phyloP scores from a whole-genome alignment of 2,797 vertebrate genomes.

The Alfaro cultratus region DNA sequence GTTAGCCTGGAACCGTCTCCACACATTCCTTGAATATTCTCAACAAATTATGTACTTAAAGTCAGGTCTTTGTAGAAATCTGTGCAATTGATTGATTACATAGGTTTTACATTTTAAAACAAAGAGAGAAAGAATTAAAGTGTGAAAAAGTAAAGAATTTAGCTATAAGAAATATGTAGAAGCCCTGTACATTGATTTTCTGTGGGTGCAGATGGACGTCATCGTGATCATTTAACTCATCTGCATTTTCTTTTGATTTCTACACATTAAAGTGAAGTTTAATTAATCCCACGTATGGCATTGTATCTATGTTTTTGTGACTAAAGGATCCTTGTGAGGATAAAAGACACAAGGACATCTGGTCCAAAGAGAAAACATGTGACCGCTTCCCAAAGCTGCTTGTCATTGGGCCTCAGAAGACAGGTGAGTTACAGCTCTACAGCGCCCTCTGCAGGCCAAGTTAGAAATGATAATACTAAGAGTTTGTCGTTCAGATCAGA shows the following conservation, averaged over 20 bases:
- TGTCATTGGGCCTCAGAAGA: conserved; percentile 98
- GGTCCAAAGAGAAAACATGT: conserved; percentile 99
- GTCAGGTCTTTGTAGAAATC: not conserved
- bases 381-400: conserved; percentile 98
- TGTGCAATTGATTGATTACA: not conserved
- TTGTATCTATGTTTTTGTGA: conserved; percentile 40
- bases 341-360: conserved; percentile 99
- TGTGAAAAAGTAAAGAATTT: not conserved
- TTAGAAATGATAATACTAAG: conserved; percentile 1
- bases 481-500: not conserved
- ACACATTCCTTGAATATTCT: not conserved
- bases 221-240: not conserved
- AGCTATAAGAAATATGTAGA: not conserved
- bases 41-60: too few relatives aligned
- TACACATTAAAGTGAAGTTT: not conserved
- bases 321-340: conserved; percentile 98
- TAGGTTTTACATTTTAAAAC: not conserved
- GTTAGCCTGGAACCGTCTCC: not conserved
- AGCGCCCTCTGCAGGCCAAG: conserved; percentile 62
- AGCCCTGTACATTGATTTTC: not conserved
- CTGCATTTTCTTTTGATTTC: not conserved
- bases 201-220: not conserved
- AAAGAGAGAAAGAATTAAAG: not conserved
- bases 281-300: not conserved
- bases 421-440: conserved; percentile 82